phyloP scores from a whole-genome alignment of 2,797 vertebrate species.

The Syngnathus acus region DNA sequence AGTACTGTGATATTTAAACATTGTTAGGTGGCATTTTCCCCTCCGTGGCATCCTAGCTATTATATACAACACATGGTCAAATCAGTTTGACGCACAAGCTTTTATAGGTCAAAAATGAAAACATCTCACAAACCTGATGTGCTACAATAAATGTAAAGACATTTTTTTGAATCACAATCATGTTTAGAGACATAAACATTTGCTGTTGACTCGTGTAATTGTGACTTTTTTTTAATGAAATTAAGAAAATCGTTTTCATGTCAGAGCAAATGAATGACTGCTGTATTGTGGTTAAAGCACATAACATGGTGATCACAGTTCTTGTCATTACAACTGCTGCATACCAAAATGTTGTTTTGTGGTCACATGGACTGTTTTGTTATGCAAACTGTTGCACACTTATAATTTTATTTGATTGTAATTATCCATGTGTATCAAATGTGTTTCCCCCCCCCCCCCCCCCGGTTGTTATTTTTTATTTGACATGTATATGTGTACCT shows the following conservation, averaged over 20 bases:
- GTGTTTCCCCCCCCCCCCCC: too few relatives aligned
- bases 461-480: constrained; percentile 44
- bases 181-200: too few relatives aligned
- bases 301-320: not conserved
- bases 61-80: too few relatives aligned
- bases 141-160: too few relatives aligned
- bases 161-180: too few relatives aligned
- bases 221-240: not conserved
- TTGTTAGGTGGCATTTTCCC: too few relatives aligned
- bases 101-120: too few relatives aligned
- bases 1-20: too few relatives aligned
- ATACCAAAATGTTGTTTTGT: constrained; percentile 15
- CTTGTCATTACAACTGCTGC: not conserved
- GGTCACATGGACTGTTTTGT: constrained; percentile 5
- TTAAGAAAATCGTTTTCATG: not conserved
- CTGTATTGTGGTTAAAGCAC: not conserved
- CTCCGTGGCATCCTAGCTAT: too few relatives aligned
- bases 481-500: constrained; percentile 70
- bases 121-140: too few relatives aligned
- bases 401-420: not conserved
- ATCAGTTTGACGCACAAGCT: too few relatives aligned
- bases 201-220: not conserved
- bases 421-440: not conserved
- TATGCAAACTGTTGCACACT: not conserved
- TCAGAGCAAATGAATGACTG: not conserved